Conservation (phyloP, 30 jellyfish, hydroid and myxozoan genomes). For the Aurelia sp. region DNA sequence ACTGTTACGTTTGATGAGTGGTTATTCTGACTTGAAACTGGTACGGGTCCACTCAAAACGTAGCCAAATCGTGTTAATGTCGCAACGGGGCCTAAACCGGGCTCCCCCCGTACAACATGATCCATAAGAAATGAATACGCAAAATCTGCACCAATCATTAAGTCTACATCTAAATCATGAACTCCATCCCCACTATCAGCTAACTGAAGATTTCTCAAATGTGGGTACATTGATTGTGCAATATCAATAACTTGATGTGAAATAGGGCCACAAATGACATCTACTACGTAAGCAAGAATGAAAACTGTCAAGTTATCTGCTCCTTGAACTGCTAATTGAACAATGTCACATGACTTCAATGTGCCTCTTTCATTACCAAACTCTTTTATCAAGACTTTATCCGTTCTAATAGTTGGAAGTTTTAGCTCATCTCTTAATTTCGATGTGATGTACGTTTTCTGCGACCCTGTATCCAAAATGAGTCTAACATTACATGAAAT, state of each 20-base stretch:
- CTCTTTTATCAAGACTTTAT: background rate
- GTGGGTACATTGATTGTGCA: too few species aligned
- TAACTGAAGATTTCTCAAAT: too few species aligned
- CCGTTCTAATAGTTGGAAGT: background rate
- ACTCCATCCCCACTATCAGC: too few species aligned
- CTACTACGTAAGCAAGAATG: too few species aligned
- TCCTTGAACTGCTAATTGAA: too few species aligned
- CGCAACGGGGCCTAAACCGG: background rate
- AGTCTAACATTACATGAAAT: conserved; percentile 6
- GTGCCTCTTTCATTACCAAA: too few species aligned
- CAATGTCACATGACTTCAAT: too few species aligned
- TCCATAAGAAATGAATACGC: background rate
- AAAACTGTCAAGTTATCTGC: too few species aligned
- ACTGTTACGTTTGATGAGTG: background rate
- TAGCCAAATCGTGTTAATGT: background rate
- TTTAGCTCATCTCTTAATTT: conserved; percentile 1
- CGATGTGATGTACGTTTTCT: conserved; percentile 3
- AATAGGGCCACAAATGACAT: too few species aligned
- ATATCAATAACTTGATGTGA: too few species aligned
- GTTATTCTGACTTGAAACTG: background rate
- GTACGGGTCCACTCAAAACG: conserved; percentile 3
- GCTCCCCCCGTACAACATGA: background rate
- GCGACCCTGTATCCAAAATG: conserved; percentile 23
- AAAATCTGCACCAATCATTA: too few species aligned
- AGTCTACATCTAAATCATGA: too few species aligned